These are phyloP conservation scores for Melieria picta DNA, from an alignment of 2,888 invertebrate species.

Conservation along the genomic window DNA sequence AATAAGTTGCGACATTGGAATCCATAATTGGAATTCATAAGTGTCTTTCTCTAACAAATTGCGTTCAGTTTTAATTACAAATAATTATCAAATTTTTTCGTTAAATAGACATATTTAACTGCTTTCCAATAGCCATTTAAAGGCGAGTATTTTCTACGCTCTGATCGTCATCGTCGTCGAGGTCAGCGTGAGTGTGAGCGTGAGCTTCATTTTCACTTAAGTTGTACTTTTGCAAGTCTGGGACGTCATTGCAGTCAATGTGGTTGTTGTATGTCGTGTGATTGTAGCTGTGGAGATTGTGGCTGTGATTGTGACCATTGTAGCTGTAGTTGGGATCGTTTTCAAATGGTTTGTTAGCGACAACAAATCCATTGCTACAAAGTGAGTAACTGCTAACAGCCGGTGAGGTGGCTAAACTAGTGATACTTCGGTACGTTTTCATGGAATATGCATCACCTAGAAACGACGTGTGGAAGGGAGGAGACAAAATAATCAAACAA, in stretches of 20 bases:
- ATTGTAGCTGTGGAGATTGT: conserved; percentile 15
- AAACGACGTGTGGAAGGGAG: conserved; percentile 13
- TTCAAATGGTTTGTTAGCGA: conserved; percentile 46
- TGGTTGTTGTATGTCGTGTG: background rate
- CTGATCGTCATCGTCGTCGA: conserved; percentile 55
- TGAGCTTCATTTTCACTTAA: conserved; percentile 28
- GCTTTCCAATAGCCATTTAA: conserved; percentile 40
- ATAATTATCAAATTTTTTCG: too few species aligned
- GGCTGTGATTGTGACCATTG: conserved; percentile 13
- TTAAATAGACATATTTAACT: too few species aligned
- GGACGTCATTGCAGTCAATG: conserved; percentile 24
- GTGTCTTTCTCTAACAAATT: too few species aligned
- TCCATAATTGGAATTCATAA: too few species aligned
- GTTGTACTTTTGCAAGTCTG: conserved; percentile 12
- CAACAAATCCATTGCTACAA: conserved; percentile 63
- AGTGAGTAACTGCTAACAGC: conserved; percentile 65
- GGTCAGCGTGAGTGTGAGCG: conserved; percentile 27
- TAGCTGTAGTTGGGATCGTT: conserved; percentile 31
- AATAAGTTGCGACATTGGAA: too few species aligned
- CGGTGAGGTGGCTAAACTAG: conserved; percentile 66
- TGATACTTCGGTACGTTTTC: conserved; percentile 66
- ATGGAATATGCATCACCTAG: conserved; percentile 66
- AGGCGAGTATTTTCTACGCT: conserved; percentile 64
- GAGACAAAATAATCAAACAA: too few species aligned
- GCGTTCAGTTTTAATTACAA: too few species aligned